Evolutionary conservation across 2,797 vertebrate species (phyloP).

Genomic region (Tokudaia tokunoshimensis): DNA sequence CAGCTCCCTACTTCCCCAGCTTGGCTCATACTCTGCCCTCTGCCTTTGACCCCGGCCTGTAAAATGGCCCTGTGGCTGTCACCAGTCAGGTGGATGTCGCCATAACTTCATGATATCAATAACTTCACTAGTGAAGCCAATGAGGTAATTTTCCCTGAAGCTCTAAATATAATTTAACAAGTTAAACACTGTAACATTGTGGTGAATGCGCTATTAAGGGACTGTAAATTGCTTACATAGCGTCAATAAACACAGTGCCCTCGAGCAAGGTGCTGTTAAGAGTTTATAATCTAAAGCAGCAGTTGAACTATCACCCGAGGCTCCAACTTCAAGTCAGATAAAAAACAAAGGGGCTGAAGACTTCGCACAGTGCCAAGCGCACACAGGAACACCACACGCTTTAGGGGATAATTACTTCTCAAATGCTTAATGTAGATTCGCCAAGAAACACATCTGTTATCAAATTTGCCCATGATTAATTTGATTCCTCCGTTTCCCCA

Average conservation of each 20-base stretch:
- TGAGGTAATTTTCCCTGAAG: slow-evolving; percentile 87
- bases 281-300: slow-evolving; percentile 86
- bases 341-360: slow-evolving; percentile 83
- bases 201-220: slow-evolving; percentile 85
- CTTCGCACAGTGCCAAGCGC: slow-evolving; percentile 53
- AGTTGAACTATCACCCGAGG: slow-evolving; percentile 84
- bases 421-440: slow-evolving; percentile 67
- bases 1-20: neutral
- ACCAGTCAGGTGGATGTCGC: slow-evolving; percentile 81
- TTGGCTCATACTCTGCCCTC: neutral
- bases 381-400: slow-evolving; percentile 64
- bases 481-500: slow-evolving; percentile 66
- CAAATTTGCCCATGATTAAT: slow-evolving; percentile 76
- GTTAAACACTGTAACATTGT: slow-evolving; percentile 86
- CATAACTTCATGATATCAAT: slow-evolving; percentile 84
- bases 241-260: slow-evolving; percentile 86
- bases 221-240: slow-evolving; percentile 87
- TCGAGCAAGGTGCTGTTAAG: slow-evolving; percentile 85
- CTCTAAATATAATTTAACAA: slow-evolving; percentile 87
- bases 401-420: slow-evolving; percentile 69
- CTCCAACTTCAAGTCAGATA: slow-evolving; percentile 84
- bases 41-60: slow-evolving; percentile 75
- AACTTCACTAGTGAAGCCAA: slow-evolving; percentile 85
- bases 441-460: slow-evolving; percentile 76
- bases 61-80: slow-evolving; percentile 77